Base-by-base conservation (phyloP, 2,113 vertebrate species). In the Forbesichthys papilliferus region DNA sequence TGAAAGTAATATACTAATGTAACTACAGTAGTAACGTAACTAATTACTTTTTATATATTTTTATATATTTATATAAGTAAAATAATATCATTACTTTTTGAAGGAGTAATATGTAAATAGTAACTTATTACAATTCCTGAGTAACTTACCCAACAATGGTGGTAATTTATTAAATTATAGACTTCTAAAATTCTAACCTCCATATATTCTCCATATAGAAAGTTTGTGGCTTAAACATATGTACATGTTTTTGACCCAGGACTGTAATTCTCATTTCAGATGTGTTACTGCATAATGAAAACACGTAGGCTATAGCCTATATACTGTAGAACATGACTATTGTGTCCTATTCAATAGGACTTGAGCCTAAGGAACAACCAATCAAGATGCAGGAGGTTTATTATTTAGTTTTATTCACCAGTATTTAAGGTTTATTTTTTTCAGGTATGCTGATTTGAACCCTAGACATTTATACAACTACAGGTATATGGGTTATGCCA, bases 331-430 rank as follows among this genome's bases (percentile, higher is more conserved):
- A 2, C 27, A 27, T 27, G 27, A 20, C 20, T 3, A 27, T 27
- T 27, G 1, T 27, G 27, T 27, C 27, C 27, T 27, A 27, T 27
- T 18, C 12, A 55, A 12, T n/a, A 42, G 48, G n/a, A n/a, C 66
- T 11, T 47, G 4, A 78, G 60, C 36, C 48, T 59, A 20, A 56
- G 9, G 10, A 16, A 16, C n/a, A 14, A 14, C 49, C 49, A 48
- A 71, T 10, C 9, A 34, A 34, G 10, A 11, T 33, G 20, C 20
- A 27, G 48, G 57, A 34, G 20, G 20, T 20, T 20, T 20, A 20
- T 78, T 51, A 12, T 49, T 63, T 42, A 76, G 33, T n/a, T 55
- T 13, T 16, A 75, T 73, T 71, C 52, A 51, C 53, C 66, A 66
- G 46, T 8, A 0, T 8, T 6, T 42, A 42, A 42, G 36, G 36